Evolutionary conservation across 2,797 vertebrate species (phyloP).

Genomic region (Oceanodroma leucorhoa): DNA sequence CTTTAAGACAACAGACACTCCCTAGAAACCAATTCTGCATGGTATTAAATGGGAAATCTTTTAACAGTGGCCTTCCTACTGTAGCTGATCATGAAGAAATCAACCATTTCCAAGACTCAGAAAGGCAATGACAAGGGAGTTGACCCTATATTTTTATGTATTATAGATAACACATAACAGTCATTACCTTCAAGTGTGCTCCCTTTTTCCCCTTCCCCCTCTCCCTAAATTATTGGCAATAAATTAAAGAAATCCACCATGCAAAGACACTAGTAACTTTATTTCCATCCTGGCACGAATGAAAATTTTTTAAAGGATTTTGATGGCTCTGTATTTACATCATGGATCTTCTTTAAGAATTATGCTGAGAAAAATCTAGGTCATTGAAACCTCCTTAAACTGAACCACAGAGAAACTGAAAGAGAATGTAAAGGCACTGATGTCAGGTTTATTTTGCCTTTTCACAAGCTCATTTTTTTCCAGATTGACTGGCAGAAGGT

Average conservation of each 20-base stretch:
- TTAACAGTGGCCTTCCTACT: background rate
- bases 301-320: background rate
- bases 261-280: background rate
- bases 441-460: background rate
- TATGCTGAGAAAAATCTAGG: conserved; percentile 35
- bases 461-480: background rate
- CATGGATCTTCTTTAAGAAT: conserved; percentile 20
- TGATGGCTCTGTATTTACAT: conserved; percentile 17
- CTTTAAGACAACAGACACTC: background rate
- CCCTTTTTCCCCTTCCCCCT: background rate
- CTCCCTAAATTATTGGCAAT: background rate
- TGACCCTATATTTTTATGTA: background rate
- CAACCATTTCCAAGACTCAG: background rate
- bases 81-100: background rate
- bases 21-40: background rate
- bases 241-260: background rate
- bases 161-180: background rate
- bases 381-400: conserved; percentile 32
- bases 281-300: background rate
- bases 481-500: conserved; percentile 3
- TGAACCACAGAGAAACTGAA: background rate
- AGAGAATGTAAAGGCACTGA: background rate
- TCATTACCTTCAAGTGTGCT: background rate
- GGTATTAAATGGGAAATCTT: background rate
- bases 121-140: background rate